Evolutionary conservation across 2,113 vertebrate species (phyloP), one percentile per base, ranked within the genome.

Genomic region (Hystrix cristata): DNA sequence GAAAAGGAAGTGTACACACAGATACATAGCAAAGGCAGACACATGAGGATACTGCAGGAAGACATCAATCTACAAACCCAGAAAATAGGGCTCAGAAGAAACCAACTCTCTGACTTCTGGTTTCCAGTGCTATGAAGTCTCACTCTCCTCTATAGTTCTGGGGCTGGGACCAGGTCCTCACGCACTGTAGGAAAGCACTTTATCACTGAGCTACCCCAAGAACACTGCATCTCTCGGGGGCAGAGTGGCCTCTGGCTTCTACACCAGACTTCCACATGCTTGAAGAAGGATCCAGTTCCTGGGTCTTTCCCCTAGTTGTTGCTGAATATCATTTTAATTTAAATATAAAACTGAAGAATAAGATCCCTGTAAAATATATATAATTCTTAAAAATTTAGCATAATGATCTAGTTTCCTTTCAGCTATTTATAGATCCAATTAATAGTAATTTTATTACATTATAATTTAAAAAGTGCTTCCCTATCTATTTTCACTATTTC

Each of bases 331-430:
- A 79, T 78, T 59, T 96, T 95, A 48, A 67, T 34, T 59, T 31
- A 14, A 64, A 89, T 46, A 84, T 65, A 76, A 48, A 92, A 55
- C 0, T 57, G 2, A 74, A 76, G 51, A 64, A 57, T 76, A 95
- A 94, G 87, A 82, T 60, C 81, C 11, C 48, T 65, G 1, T 94
- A 59, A 82, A 95, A 87, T 23, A 21, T 0, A 5, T 31, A 7
- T 71, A 76, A 76, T 76, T 48, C n/a, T 84, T 92, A 90, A 91
- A 89, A 88, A 60, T 18, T 60, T 74, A 76, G 60, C 18, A 57
- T 38, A 34, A 1, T 74, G 4, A 9, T 95, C n/a, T 82, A 5
- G 8, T 27, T 29, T 95, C 55, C 53, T 87, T 82, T 3, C 16
- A 91, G 27, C 1, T 88, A 60, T 48, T 59, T 91, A 86, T 62